Conservation (phyloP, 2,113 vertebrate species). For the Prunella himalayana region DNA sequence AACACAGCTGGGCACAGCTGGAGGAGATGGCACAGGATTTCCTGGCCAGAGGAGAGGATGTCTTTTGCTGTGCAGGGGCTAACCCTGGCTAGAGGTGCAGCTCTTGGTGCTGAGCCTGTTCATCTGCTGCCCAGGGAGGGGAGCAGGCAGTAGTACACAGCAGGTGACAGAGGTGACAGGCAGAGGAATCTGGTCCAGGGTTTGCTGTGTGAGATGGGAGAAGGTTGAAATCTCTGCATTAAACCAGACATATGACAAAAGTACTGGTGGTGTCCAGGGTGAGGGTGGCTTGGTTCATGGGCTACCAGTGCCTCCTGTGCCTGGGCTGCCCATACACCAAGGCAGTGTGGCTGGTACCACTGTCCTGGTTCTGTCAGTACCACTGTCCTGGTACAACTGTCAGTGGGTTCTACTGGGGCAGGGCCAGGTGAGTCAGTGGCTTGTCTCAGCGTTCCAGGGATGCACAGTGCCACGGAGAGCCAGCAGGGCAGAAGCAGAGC, state of each 20-base stretch:
- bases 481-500: background rate
- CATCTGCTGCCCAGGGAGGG: background rate
- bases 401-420: background rate
- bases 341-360: background rate
- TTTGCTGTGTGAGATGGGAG: background rate
- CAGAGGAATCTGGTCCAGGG: background rate
- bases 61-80: background rate
- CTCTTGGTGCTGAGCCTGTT: background rate
- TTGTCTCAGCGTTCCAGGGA: background rate
- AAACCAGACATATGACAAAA: background rate
- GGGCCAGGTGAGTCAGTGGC: fast-evolving
- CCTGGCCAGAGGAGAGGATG: background rate
- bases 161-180: fast-evolving
- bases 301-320: background rate
- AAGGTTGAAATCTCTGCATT: background rate
- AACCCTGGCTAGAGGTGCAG: fast-evolving
- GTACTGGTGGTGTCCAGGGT: background rate
- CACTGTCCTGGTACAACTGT: too few relatives aligned
- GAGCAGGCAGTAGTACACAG: fast-evolving
- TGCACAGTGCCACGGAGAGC: background rate
- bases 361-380: background rate
- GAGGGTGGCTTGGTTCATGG: background rate
- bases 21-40: background rate
- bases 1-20: background rate
- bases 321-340: background rate